These are phyloP conservation scores for Ceratotherium simum DNA, from an alignment of 2,113 vertebrate species.

Conservation along the genomic window DNA sequence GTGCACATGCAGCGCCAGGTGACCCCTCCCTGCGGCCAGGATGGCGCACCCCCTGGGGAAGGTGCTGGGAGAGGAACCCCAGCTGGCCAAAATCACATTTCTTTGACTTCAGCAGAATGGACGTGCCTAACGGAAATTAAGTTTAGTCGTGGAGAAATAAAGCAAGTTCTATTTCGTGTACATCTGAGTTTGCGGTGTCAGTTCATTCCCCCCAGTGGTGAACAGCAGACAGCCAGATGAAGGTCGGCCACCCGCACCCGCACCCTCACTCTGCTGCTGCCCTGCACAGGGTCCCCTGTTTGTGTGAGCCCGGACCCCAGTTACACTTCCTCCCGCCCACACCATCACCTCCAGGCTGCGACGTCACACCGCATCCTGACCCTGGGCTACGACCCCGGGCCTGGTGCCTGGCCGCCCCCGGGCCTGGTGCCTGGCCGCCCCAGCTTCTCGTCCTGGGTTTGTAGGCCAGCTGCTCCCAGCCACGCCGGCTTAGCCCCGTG, in stretches of 20 bases:
- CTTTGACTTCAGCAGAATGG: background rate
- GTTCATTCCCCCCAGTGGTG: accelerated
- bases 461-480: constrained; percentile 13
- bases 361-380: background rate
- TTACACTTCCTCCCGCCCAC: background rate
- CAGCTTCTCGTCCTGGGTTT: background rate
- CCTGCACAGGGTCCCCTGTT: background rate
- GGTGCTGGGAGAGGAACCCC: background rate
- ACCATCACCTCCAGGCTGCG: background rate
- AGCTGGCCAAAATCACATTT: background rate
- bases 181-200: background rate
- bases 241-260: background rate
- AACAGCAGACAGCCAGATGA: background rate
- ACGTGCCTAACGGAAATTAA: background rate
- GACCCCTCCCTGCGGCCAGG: background rate
- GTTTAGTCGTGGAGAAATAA: background rate
- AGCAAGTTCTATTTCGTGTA: background rate
- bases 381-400: no score
- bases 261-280: background rate
- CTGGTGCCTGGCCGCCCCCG: background rate
- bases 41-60: background rate
- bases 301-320: background rate
- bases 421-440: background rate
- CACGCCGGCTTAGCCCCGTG: background rate
- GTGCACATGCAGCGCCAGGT: background rate